Evolutionary conservation across 2,113 vertebrate species (phyloP), one percentile per base, ranked within the genome.

Genomic region (Polypterus bichir): DNA sequence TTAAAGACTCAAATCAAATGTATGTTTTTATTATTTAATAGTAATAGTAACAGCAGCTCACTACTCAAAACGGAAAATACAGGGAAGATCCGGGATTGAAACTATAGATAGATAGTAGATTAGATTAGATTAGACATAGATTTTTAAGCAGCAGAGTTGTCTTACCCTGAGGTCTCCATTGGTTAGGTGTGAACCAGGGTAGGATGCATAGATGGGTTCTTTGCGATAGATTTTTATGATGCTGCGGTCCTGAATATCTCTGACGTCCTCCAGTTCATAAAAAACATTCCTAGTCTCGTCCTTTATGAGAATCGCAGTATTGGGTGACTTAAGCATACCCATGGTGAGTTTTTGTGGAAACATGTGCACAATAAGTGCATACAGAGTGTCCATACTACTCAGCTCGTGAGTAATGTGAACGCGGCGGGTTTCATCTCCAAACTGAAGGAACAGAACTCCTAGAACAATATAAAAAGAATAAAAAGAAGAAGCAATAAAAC

Each of bases 401-500:
- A 98, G 86, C 86, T 98, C 96, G 5, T 98, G 96, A 51, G 96
- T 98, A 80, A 98, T 97, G 86, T 98, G 96, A 63, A 98, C 96
- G 0, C 96, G 88, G 46, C 96, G 76, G 0, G 94, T 98, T 83
- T 98, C 96, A 8, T 98, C 96, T 9, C 96, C 96, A 0, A 93
- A 97, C 83, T 98, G 96, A 73, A 98, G 87, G 82, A 98, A 98
- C 64, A 98, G 90, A 71, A 98, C 92, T 44, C 94, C 96, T 97
- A 65, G 59, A 64, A 71, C 53, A 54, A 69, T 54, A 76, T 1
- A 62, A 47, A 27, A 47, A 2, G 5, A 11, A 27, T 2, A 27
- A 6, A 53, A 3, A 2, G 44, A 10, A 27, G 27, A 27, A 27
- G 27, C 27, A 27, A 27, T 27, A 27, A 27, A 27, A 27, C 27